Base-by-base conservation (phyloP, 2,113 vertebrate species). In the Phycodurus eques region DNA sequence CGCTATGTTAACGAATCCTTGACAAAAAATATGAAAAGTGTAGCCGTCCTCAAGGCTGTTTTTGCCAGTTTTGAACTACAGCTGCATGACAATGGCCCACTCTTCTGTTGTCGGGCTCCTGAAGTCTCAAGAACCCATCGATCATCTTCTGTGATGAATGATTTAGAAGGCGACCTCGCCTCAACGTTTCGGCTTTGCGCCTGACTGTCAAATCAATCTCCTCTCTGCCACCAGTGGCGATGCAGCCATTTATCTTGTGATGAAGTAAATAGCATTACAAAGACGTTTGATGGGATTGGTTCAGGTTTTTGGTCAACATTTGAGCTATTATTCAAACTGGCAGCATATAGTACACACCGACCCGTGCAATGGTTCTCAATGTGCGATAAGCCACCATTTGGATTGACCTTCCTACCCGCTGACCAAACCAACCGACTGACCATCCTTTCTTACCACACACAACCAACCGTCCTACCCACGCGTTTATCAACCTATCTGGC, bases 161-260 rank as follows among this genome's bases (percentile, higher is more conserved):
- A 82, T 72, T 83, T 62, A 77, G 60, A 85, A 84, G 82, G 82
- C 84, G 80, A 86, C 82, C 82, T 72, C 44, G 15, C 74, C 78
- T 76, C 63, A 20, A 68, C 65, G 75, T 73, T 68, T 74, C 67
- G 59, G 71, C 72, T 72, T 70, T 56, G n/a, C 20, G 53, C n/a
- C 53, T 8, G 10, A 56, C 75, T 64, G 73, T 78, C 82, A 84
- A 44, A 57, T 82, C 72, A 72, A 33, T 75, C 71, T 78, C 66
- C 22, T 59, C 5, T 31, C 1, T 1, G 12, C 9, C 53, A 4
- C 53, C 53, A 10, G 7, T 22, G 3, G n/a, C 7, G 53, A 22
- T 56, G 8, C 53, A 12, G 8, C 53, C 53, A 22, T 56, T 56
- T 11, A 4, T 56, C 53, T 56, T 22, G n/a, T 9, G 19, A 56